phyloP scores from a whole-genome alignment of 2,113 vertebrate species.

The Irena cyanogastra region DNA sequence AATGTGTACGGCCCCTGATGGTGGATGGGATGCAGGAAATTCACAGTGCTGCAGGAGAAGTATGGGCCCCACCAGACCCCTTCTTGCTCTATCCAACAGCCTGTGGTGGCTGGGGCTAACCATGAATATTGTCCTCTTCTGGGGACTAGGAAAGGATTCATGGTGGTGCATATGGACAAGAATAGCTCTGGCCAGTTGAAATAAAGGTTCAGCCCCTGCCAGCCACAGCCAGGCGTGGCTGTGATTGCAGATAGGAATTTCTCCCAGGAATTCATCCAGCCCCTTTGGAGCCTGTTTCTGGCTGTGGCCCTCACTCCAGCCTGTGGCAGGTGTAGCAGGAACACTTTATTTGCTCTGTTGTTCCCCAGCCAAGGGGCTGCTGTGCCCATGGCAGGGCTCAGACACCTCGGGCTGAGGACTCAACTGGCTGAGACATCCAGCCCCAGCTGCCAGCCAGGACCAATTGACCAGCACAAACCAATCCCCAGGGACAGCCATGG shows the following conservation, averaged over 20 bases:
- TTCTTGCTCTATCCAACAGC: not conserved
- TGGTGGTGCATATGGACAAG: not conserved
- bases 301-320: not conserved
- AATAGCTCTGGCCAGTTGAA: not conserved
- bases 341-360: not conserved
- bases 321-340: not conserved
- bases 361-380: not conserved
- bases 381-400: not conserved
- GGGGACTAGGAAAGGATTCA: not conserved
- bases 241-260: not conserved
- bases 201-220: not conserved
- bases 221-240: not conserved
- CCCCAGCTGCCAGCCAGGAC: not conserved
- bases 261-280: not conserved
- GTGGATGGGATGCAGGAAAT: not conserved
- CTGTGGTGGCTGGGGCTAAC: not conserved
- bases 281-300: not conserved
- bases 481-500: not conserved
- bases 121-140: not conserved
- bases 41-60: not conserved
- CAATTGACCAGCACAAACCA: not conserved
- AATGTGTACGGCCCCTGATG: not conserved
- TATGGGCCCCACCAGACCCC: not conserved
- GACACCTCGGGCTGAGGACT: not conserved
- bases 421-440: not conserved